Base-by-base conservation (phyloP, 2,888 invertebrate genomes). In the Oeneis ivallda region DNA sequence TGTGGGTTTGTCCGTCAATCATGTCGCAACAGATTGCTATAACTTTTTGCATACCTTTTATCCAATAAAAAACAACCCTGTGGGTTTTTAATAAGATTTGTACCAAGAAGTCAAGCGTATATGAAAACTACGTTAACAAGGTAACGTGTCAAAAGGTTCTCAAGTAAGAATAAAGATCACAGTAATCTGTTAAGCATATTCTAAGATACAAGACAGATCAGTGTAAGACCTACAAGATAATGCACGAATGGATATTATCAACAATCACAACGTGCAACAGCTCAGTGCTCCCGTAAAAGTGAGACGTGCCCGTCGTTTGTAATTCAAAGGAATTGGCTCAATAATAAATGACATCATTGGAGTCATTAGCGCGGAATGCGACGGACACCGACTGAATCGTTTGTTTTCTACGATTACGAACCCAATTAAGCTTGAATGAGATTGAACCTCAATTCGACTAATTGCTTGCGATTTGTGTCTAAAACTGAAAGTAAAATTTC, bases 341-440 rank as follows among this genome's bases (percentile, higher is more conserved):
- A 41, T 61, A 52, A 61, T 63, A 74, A 70, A 71, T 68, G 67
- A 68, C 70, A 72, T 71, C 72, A 76, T 76, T 74, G 73, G 61
- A 60, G 54, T 71, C 72, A 75, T 76, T 75, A 72, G 66, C 54
- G 56, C 49, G 65, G 66, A 74, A 74, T 70, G 70, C 61, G 69
- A 74, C 39, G 62, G 58, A 58, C 50, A 47, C 50, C 19, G n/a
- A 60, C 54, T 63, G 65, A 69, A 71, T 74, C 74, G 71, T 75
- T 76, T 73, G 70, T 72, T 74, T 1, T 75, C 75, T 72, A 74
- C 68, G 73, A 69, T 69, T 64, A 64, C 43, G 61, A 63, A 47
- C 37, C 19, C 13, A 11, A 39, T 47, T 50, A 19, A 43, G 37
- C 9, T 52, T 52, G 47, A 56, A 57, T 43, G 43, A 57, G n/a